A percentile compares a stretch with the other conserved stretches of the same genome.
These are phyloP conservation scores for Trissolcus brochymenae DNA, from an alignment of 2,888 invertebrate genomes.

Conservation along the genomic window DNA sequence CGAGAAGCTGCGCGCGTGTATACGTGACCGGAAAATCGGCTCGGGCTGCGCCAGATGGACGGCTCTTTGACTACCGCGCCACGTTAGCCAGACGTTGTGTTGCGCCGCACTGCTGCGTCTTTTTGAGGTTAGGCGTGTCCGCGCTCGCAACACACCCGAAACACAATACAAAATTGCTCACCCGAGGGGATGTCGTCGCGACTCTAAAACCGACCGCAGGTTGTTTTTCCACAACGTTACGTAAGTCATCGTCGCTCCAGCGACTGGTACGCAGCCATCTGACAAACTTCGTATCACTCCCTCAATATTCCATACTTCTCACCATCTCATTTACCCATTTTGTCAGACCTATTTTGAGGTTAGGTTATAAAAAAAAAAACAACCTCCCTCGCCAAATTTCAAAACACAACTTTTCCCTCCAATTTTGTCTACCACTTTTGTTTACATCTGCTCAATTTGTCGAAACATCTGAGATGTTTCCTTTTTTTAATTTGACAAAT, in stretches of 20 bases:
- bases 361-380: no score
- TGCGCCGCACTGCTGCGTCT: neutral
- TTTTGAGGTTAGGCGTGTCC: constrained; percentile 6
- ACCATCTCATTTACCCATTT: no score
- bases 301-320: no score
- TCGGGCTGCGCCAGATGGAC: neutral
- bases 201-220: no score
- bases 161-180: neutral
- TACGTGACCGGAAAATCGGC: constrained; percentile 6
- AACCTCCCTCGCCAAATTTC: no score
- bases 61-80: neutral
- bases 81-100: neutral
- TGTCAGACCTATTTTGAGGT: no score
- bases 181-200: no score
- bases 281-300: neutral
- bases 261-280: no score
- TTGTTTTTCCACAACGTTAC: neutral
- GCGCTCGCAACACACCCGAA: neutral
- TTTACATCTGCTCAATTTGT: neutral
- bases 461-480: neutral
- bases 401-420: neutral
- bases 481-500: neutral
- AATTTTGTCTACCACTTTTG: neutral
- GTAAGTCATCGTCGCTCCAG: no score
- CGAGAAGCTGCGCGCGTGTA: constrained; percentile 19